These are phyloP conservation scores for Sialia sialis DNA, from an alignment of 2,113 vertebrate species.

Conservation along the genomic window DNA sequence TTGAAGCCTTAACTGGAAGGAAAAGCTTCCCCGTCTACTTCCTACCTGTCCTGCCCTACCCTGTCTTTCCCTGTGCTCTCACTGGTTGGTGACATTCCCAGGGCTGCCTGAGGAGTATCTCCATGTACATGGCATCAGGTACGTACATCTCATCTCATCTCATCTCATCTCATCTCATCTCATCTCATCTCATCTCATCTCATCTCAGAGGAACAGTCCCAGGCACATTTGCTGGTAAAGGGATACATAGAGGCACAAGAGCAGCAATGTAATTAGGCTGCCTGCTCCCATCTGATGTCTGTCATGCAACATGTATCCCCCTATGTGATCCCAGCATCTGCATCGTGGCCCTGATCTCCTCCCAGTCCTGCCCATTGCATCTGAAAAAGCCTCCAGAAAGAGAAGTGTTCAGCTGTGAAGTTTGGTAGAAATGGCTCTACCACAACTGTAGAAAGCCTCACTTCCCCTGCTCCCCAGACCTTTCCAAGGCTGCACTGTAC, in stretches of 20 bases:
- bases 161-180: background rate
- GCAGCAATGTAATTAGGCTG: background rate
- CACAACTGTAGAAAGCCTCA: background rate
- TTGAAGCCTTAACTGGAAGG: background rate
- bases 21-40: background rate
- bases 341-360: background rate
- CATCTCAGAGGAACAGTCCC: background rate
- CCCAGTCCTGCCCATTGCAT: background rate
- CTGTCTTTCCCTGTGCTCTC: background rate
- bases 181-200: background rate
- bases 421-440: background rate
- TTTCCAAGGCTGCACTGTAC: background rate
- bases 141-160: background rate
- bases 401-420: background rate
- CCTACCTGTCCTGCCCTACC: background rate
- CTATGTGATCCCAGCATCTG: fast-evolving
- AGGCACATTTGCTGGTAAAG: background rate
- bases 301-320: background rate
- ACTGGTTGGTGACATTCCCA: background rate
- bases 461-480: background rate
- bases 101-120: background rate
- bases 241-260: background rate
- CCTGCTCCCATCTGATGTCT: background rate
- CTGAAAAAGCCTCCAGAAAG: background rate
- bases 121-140: background rate